These are phyloP conservation scores for Xerus rutilus DNA, from an alignment of 2,797 vertebrate genomes.

Conservation along the genomic window DNA sequence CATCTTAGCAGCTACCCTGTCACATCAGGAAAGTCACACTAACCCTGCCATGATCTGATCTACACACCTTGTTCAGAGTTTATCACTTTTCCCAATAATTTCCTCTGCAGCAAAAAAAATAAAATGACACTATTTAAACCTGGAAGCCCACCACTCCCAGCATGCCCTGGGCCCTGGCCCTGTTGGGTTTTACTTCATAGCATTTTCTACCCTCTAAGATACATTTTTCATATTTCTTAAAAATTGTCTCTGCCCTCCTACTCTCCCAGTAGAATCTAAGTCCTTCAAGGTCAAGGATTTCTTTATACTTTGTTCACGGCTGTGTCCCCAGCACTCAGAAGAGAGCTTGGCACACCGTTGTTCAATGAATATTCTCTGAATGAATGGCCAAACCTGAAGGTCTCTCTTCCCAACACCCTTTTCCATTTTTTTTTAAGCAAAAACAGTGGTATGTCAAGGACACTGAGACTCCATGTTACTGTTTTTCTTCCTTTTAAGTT, in stretches of 20 bases:
- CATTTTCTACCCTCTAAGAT: neutral
- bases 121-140: neutral
- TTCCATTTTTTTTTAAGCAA: neutral
- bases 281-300: neutral
- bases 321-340: neutral
- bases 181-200: neutral
- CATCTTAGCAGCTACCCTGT: neutral
- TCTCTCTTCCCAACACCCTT: neutral
- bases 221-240: neutral
- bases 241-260: neutral
- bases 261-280: neutral
- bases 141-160: neutral
- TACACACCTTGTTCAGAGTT: neutral
- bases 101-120: neutral
- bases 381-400: neutral
- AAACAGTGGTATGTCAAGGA: neutral
- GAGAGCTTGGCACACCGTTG: rapidly evolving
- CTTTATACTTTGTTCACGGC: neutral
- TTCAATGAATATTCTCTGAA: neutral
- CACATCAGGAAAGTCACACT: neutral
- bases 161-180: neutral
- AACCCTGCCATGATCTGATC: neutral
- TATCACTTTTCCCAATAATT: neutral
- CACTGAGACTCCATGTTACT: neutral
- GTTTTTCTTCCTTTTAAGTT: neutral